Percentiles rank a stretch among this genome's conserved stretches.
Evolutionary conservation across 2,113 vertebrate species (phyloP).

Genomic region (Cyanistes caeruleus): DNA sequence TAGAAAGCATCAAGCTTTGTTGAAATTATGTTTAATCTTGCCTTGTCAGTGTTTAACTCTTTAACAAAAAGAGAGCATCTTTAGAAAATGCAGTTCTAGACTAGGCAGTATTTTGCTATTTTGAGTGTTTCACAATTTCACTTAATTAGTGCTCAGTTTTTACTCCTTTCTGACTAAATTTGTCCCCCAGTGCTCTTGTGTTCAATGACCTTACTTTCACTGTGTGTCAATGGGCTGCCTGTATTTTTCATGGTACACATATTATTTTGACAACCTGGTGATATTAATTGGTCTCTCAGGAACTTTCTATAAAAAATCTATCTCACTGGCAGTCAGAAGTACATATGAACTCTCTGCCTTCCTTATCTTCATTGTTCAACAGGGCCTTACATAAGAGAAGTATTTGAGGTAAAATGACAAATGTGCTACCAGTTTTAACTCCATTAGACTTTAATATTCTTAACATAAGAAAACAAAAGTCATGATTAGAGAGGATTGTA

Average conservation of each 20-base stretch:
- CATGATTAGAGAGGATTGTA: neutral
- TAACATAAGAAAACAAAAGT: neutral
- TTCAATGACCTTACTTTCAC: constrained; percentile 47
- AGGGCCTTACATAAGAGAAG: neutral
- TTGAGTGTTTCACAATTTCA: neutral
- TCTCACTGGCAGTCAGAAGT: constrained; percentile 19
- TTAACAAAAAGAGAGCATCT: neutral
- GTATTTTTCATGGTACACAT: constrained; percentile 44
- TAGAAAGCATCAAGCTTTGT: neutral
- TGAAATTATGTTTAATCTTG: neutral
- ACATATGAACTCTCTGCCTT: neutral
- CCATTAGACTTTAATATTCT: neutral
- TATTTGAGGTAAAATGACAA: neutral
- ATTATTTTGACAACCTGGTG: constrained; percentile 61
- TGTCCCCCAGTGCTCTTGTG: neutral
- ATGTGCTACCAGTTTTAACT: neutral
- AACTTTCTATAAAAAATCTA: constrained; percentile 47
- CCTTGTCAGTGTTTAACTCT: neutral
- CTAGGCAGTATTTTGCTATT: neutral
- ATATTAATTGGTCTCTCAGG: constrained; percentile 68
- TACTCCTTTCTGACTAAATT: neutral
- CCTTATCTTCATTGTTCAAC: constrained; percentile 17
- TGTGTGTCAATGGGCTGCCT: neutral
- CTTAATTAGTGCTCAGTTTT: constrained; percentile 13
- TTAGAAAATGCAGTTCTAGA: neutral